Conservation (phyloP, 1,140 invertebrate genomes). For the Ylistrum balloti region DNA sequence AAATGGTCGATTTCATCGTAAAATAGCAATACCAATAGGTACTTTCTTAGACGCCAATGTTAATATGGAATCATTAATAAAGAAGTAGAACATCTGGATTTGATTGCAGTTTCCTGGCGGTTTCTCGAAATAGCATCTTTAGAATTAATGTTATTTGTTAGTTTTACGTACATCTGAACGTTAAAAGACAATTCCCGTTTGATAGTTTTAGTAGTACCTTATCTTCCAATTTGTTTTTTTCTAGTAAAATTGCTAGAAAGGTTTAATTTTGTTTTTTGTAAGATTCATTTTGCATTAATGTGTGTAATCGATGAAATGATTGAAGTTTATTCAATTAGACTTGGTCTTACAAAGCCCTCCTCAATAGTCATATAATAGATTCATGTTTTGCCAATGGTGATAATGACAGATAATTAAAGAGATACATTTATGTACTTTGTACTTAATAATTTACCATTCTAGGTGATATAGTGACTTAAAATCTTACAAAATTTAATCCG, state of each 20-base stretch:
- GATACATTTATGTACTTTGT: too few relatives aligned
- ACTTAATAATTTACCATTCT: too few relatives aligned
- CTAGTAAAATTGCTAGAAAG: not conserved
- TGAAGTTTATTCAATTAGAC: too few relatives aligned
- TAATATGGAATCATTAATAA: not conserved
- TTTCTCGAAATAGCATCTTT: not conserved
- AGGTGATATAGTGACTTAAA: too few relatives aligned
- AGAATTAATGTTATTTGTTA: not conserved
- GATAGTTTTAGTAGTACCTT: not conserved
- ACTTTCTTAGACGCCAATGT: not conserved
- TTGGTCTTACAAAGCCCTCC: too few relatives aligned
- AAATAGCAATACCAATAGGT: too few relatives aligned
- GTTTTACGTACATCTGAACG: not conserved
- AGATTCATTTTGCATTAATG: not conserved
- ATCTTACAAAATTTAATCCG: too few relatives aligned
- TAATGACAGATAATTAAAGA: too few relatives aligned
- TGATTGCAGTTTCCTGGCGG: not conserved
- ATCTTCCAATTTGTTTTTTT: not conserved
- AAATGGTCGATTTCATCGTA: too few relatives aligned
- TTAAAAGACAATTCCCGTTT: not conserved
- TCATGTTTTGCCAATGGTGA: too few relatives aligned
- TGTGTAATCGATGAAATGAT: too few relatives aligned
- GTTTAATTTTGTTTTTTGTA: not conserved
- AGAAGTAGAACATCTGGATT: not conserved
- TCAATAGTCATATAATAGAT: too few relatives aligned